Evolutionary conservation across 2,113 vertebrate species (phyloP).

Genomic region (Labeo catla): DNA sequence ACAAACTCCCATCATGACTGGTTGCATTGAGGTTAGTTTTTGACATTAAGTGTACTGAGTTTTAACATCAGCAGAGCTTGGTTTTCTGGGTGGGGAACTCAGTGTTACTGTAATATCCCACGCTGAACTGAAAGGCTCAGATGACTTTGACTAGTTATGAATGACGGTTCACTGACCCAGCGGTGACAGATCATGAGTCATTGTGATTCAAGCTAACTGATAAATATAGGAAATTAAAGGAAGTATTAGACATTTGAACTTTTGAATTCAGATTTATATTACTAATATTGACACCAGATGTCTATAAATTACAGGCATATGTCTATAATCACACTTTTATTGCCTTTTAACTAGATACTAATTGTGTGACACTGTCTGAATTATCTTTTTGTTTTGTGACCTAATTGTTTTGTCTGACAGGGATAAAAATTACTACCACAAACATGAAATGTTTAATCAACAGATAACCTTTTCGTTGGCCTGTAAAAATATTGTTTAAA

Average conservation of each 20-base stretch:
- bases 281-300: neutral
- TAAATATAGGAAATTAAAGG: neutral
- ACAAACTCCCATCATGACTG: slow-evolving; percentile 12
- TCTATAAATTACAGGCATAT: neutral
- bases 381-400: neutral
- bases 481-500: neutral
- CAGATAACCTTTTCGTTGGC: neutral
- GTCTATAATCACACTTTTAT: neutral
- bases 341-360: neutral
- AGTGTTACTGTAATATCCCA: neutral
- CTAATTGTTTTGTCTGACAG: neutral
- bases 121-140: neutral
- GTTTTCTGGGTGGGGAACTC: neutral
- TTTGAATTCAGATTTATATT: neutral
- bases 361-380: neutral
- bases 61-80: neutral
- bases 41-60: neutral
- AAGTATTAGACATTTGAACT: neutral
- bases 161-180: neutral
- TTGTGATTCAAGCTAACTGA: neutral
- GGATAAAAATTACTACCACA: neutral
- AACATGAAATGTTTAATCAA: neutral
- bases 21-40: neutral
- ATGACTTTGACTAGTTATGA: neutral
- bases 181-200: neutral